phyloP scores from a whole-genome alignment of 1,140 invertebrate species.

The Plectus sambesii region DNA sequence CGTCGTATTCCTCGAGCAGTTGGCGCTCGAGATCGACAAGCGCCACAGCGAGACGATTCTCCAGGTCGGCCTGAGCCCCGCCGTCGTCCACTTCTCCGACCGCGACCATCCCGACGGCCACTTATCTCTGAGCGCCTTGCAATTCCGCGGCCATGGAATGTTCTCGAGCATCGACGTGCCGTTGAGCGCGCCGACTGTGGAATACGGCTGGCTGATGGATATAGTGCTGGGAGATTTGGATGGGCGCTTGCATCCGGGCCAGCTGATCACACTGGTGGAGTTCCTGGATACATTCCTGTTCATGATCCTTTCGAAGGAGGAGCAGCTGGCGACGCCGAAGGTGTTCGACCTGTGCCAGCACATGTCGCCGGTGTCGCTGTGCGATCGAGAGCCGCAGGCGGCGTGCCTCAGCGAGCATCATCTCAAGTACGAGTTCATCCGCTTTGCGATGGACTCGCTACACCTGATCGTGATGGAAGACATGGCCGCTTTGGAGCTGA shows the following conservation, averaged over 20 bases:
- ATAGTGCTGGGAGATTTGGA: conserved; percentile 53
- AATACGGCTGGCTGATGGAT: conserved; percentile 79
- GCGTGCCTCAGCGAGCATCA: conserved; percentile 47
- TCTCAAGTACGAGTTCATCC: conserved; percentile 85
- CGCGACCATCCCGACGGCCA: too few species aligned
- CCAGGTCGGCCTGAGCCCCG: too few species aligned
- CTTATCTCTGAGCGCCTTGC: conserved; percentile 30
- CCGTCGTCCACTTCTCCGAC: too few species aligned
- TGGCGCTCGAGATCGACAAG: too few species aligned
- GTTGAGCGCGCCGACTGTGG: conserved; percentile 80
- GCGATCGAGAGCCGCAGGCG: not conserved
- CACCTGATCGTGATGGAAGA: conserved; percentile 80
- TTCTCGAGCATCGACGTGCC: conserved; percentile 80
- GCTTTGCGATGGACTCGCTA: conserved; percentile 75
- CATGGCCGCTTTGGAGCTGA: conserved; percentile 70
- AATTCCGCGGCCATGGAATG: conserved; percentile 85
- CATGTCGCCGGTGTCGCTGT: conserved; percentile 53
- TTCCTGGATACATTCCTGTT: conserved; percentile 77
- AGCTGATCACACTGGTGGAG: conserved; percentile 69
- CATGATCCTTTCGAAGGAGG: conserved; percentile 74
- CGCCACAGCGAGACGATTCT: too few species aligned
- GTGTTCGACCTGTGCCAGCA: conserved; percentile 71
- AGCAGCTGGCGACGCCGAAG: conserved; percentile 65
- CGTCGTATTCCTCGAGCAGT: too few species aligned
- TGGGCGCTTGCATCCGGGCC: conserved; percentile 51